Conservation (phyloP, 2,888 invertebrate genomes). For the Globia sparganii region DNA sequence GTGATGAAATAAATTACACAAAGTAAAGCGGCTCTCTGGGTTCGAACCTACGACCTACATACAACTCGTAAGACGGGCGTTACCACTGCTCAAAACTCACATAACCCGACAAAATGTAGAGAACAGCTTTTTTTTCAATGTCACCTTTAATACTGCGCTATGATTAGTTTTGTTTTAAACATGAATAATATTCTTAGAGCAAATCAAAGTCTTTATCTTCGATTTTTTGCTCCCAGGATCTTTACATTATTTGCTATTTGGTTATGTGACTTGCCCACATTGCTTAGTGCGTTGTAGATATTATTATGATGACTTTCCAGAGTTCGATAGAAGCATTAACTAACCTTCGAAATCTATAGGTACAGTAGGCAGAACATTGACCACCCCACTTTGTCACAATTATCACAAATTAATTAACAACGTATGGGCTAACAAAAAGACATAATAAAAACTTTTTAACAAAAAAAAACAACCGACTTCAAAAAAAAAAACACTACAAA, state of each 20-base stretch:
- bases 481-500: too few species aligned
- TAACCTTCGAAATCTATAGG: constrained; percentile 9
- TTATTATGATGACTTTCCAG: constrained; percentile 5
- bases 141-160: background rate
- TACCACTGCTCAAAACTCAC: too few species aligned
- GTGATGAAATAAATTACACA: too few species aligned
- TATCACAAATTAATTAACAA: constrained; percentile 17
- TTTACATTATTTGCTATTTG: background rate
- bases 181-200: constrained; percentile 18
- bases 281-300: background rate
- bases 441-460: too few species aligned
- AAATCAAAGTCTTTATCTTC: constrained; percentile 5
- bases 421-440: constrained; percentile 11
- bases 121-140: background rate
- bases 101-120: background rate
- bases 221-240: background rate
- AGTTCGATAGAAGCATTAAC: constrained; percentile 2
- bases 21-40: too few species aligned
- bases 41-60: too few species aligned
- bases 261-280: background rate
- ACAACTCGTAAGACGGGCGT: too few species aligned
- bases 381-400: constrained; percentile 10
- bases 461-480: too few species aligned
- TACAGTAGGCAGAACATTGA: constrained; percentile 4
- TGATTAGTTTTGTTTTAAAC: background rate